Evolutionary conservation across 2,888 invertebrate genomes (phyloP), one percentile per base, ranked within the genome.

Genomic region (Thyatira batis): DNA sequence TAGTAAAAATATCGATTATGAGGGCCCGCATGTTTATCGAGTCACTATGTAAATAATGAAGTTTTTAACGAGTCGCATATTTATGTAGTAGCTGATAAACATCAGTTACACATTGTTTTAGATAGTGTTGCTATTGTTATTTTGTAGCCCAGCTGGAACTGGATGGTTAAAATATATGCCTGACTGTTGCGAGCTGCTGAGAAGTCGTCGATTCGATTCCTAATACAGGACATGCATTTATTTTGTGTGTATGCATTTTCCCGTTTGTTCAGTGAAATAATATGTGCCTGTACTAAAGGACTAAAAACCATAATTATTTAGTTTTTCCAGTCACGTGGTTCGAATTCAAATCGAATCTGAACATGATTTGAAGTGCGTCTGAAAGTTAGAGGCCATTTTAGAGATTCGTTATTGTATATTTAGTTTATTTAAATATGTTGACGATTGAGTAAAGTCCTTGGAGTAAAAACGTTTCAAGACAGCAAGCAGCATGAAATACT

Each of bases 11-110:
- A 76, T 78, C 71, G 76, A 75, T 76, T 73, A 70, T 69, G 63
- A 57, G 70, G 63, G 68, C 76, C 76, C 76, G 76, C 76, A 73
- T 76, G 70, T 70, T 74, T 78, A 76, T 78, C 78, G 75, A 72
- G 69, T 70, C 74, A 72, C 67, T 74, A 69, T 73, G 76, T 71
- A 78, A 78, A 79, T 71, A 77, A 57, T 62, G 62, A 58, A 62
- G 61, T 60, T 62, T 72, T 65, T 68, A 65, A 68, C 64, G 65
- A 64, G 70, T 69, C 53, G 45, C 51, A 13, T 27, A 57, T 52
- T 49, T 21, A 54, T 39, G 39, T 13, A 33, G 33, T 39, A 17
- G 17, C 39, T 39, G 39, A 39, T 39, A 17, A 39, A 17, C 8
- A 39, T 8, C 33, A 13, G 8, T 17, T 39, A 17, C 4, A 39